These are phyloP conservation scores for Mola mola DNA, from an alignment of 2,113 vertebrate genomes.

Conservation along the genomic window DNA sequence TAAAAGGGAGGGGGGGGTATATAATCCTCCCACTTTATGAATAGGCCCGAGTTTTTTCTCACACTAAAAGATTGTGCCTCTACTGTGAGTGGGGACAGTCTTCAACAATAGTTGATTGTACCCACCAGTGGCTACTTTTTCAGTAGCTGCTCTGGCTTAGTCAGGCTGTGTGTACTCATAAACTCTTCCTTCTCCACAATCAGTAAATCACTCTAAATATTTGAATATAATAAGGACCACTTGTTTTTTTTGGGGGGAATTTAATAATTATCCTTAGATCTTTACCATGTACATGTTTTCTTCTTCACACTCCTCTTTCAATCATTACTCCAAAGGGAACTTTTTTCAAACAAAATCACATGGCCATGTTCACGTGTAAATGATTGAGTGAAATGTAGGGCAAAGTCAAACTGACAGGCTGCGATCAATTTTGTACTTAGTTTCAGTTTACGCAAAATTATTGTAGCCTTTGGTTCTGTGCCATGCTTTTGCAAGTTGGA, in stretches of 20 bases:
- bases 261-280: too few species aligned
- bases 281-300: too few species aligned
- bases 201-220: too few species aligned
- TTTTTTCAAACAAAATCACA: conserved; percentile 32
- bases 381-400: conserved; percentile 20
- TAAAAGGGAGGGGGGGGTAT: conserved; percentile 46
- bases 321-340: conserved; percentile 14
- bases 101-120: conserved; percentile 82
- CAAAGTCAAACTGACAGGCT: conserved; percentile 30
- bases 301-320: too few species aligned
- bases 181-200: too few species aligned
- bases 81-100: conserved; percentile 60
- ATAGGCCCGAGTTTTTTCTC: conserved; percentile 75
- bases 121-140: conserved; percentile 58
- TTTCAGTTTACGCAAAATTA: conserved; percentile 17
- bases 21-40: conserved; percentile 73
- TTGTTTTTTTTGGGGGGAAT: too few species aligned
- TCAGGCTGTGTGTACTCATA: conserved; percentile 37
- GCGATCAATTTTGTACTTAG: conserved; percentile 11
- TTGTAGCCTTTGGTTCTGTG: not conserved
- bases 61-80: conserved; percentile 71
- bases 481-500: not conserved
- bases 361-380: conserved; percentile 17
- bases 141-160: conserved; percentile 45
- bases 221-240: too few species aligned